A percentile compares a stretch with the other conserved stretches of the same genome.
Conservation (phyloP, 2,113 vertebrate species). For the Perognathus longimembris region DNA sequence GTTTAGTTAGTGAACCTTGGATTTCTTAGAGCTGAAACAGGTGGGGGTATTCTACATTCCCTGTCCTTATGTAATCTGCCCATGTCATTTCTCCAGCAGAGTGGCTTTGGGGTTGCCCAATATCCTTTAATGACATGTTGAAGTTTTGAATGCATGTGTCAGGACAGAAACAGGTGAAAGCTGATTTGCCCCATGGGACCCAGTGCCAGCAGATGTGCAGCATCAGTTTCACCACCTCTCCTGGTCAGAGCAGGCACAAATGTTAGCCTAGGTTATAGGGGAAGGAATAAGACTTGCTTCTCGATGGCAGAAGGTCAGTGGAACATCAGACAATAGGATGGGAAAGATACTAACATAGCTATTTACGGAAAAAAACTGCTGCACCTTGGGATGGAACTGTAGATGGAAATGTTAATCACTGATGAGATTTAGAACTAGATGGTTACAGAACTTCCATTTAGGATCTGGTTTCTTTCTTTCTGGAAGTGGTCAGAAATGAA, state of each 20-base stretch:
- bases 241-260: not conserved
- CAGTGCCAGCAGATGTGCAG: not conserved
- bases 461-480: not conserved
- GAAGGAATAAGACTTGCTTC: not conserved
- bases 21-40: not conserved
- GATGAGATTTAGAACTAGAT: not conserved
- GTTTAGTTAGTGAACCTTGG: not conserved
- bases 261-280: not conserved
- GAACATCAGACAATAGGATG: not conserved
- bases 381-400: not conserved
- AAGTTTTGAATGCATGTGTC: not conserved
- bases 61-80: not conserved
- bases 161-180: not conserved
- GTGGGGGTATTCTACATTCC: no score
- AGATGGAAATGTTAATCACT: not conserved
- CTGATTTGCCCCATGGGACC: not conserved
- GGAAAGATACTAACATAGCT: not conserved
- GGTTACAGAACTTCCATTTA: not conserved
- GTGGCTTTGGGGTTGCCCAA: not conserved
- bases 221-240: not conserved
- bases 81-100: not conserved
- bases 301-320: rapidly evolving
- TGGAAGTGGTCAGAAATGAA: not conserved
- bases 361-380: not conserved
- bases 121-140: not conserved